These are phyloP conservation scores for Eonycteris spelaea DNA, from an alignment of 2,113 vertebrate species.

Conservation along the genomic window DNA sequence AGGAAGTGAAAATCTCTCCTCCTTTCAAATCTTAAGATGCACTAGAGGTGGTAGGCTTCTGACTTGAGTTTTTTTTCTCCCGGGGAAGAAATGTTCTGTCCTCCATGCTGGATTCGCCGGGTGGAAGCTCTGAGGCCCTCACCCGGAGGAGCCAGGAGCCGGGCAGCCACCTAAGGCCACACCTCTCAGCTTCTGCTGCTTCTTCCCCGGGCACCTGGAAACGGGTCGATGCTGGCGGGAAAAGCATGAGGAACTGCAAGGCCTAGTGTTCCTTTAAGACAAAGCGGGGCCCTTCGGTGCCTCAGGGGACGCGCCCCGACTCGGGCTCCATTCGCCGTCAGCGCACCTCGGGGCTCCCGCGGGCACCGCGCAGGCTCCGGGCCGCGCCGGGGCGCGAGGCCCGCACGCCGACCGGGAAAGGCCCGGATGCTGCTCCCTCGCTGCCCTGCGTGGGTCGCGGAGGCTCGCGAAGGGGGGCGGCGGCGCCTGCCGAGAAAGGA, in stretches of 20 bases:
- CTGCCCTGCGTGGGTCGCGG: background rate
- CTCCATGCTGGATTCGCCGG: background rate
- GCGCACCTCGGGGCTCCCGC: background rate
- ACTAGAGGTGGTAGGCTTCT: background rate
- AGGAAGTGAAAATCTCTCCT: background rate
- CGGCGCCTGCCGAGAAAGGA: background rate
- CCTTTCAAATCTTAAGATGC: background rate
- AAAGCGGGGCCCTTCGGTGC: background rate
- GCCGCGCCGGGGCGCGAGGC: background rate
- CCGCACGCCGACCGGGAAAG: background rate
- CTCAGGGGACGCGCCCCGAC: background rate
- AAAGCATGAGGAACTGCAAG: rapidly evolving
- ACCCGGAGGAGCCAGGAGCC: rapidly evolving
- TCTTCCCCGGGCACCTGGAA: background rate
- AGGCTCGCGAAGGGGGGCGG: rapidly evolving
- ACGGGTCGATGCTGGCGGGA: background rate
- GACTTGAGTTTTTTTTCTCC: background rate
- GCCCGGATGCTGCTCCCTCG: background rate
- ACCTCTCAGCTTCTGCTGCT: background rate
- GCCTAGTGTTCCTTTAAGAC: background rate
- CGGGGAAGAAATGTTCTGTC: background rate
- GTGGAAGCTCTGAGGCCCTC: background rate
- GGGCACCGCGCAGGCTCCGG: background rate
- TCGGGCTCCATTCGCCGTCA: background rate
- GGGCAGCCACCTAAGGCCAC: background rate